These are phyloP conservation scores for Leptinotarsa rubiginosa DNA, from an alignment of 2,888 invertebrate species.

Conservation along the genomic window DNA sequence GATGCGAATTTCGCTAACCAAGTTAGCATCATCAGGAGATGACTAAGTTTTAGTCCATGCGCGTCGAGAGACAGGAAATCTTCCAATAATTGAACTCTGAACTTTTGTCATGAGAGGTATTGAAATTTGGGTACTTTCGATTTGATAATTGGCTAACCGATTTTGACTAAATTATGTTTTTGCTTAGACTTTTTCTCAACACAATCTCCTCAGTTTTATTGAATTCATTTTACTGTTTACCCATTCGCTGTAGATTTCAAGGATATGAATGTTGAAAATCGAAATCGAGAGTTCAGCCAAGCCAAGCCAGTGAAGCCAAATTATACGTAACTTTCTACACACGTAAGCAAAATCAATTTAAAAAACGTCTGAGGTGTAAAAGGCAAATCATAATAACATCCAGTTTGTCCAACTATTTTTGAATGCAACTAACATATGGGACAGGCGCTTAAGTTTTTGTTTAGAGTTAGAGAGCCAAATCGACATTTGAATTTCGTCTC, in stretches of 20 bases:
- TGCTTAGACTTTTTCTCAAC: too few relatives aligned
- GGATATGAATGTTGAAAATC: neutral
- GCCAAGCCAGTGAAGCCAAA: neutral
- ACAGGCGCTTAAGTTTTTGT: slow-evolving; percentile 14
- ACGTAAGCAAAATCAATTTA: slow-evolving; percentile 18
- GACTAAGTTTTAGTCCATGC: too few relatives aligned
- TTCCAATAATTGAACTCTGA: too few relatives aligned
- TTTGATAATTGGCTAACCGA: too few relatives aligned
- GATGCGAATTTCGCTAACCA: too few relatives aligned
- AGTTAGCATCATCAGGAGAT: too few relatives aligned
- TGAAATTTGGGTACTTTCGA: too few relatives aligned
- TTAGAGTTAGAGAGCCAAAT: slow-evolving; percentile 20
- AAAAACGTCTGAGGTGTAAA: slow-evolving; percentile 5
- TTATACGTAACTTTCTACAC: slow-evolving; percentile 15
- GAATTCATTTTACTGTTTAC: too few relatives aligned
- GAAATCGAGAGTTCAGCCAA: slow-evolving; percentile 12
- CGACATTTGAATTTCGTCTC: slow-evolving; percentile 4
- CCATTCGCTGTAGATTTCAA: neutral
- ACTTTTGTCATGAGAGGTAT: too few relatives aligned
- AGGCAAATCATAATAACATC: neutral
- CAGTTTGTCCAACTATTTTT: slow-evolving; percentile 10
- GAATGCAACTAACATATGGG: slow-evolving; percentile 15
- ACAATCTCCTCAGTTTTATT: too few relatives aligned
- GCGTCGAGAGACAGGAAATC: too few relatives aligned
- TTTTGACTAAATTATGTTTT: too few relatives aligned